Evolutionary conservation across 2,113 vertebrate species (phyloP).

Genomic region (Ammodytes dubius): DNA sequence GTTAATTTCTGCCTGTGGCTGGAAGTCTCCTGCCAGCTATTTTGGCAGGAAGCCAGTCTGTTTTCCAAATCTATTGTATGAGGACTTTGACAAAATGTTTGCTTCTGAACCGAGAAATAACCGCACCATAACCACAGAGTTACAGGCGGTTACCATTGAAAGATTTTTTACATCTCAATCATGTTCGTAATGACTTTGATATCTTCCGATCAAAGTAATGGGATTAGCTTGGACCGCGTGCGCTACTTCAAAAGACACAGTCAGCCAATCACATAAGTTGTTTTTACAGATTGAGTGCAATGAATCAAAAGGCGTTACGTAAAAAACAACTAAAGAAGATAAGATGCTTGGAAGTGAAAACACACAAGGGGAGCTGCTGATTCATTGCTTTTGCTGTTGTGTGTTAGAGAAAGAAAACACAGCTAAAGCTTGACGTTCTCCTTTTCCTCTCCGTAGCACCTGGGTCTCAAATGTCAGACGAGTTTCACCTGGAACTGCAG

Average conservation of each 20-base stretch:
- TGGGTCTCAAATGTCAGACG: slow-evolving; percentile 63
- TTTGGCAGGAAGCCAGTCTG: slow-evolving; percentile 55
- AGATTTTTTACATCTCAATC: slow-evolving; percentile 23
- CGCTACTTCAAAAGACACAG: slow-evolving; percentile 59
- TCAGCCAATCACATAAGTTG: slow-evolving; percentile 45
- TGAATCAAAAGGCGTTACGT: slow-evolving; percentile 54
- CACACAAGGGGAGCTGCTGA: slow-evolving; percentile 50
- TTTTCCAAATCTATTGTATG: slow-evolving; percentile 49
- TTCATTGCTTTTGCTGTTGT: slow-evolving; percentile 41
- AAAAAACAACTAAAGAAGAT: slow-evolving; percentile 14
- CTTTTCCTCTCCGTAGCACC: slow-evolving; percentile 52
- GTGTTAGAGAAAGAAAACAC: slow-evolving; percentile 28
- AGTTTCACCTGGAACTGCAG: slow-evolving; percentile 61
- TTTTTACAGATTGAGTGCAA: slow-evolving; percentile 38
- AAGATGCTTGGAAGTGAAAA: slow-evolving; percentile 45
- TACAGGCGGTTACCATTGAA: slow-evolving; percentile 23
- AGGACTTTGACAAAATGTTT: slow-evolving; percentile 38
- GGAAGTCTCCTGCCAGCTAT: slow-evolving; percentile 57
- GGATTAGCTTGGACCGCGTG: slow-evolving; percentile 54
- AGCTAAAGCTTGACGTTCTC: neutral
- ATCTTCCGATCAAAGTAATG: slow-evolving; percentile 64
- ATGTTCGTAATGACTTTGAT: slow-evolving; percentile 42
- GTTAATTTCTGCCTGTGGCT: slow-evolving; percentile 59
- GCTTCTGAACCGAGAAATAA: slow-evolving; percentile 51
- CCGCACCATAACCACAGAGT: slow-evolving; percentile 19